Evolutionary conservation across 1,140 invertebrate genomes (phyloP), one percentile per base, ranked within the genome.

Genomic region (Hylaeus anthracinus): DNA sequence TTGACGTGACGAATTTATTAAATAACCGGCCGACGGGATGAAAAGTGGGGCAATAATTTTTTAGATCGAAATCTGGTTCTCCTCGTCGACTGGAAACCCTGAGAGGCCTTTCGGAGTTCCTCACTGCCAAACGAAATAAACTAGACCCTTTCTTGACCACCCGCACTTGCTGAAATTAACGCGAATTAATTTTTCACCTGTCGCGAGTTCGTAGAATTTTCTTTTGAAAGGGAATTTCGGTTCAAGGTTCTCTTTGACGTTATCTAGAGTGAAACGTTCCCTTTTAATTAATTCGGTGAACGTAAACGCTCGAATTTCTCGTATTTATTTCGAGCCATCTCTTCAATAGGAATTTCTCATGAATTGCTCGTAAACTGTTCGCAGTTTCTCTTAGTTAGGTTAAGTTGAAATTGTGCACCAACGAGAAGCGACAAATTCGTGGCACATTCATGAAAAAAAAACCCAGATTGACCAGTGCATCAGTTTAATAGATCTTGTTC

Each of bases 1-100:
- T 72, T 56, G 69, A 45, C 58, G 41, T 58, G 65, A 79, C n/a
- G 70, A 64, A 72, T 72, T 79, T 79, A 72, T 72, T 48, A 79
- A 79, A 79, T 79, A 72, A 65, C 51, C n/a, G 77, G 14, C 14
- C 12, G 76, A 53, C 37, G 41, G 60, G 37, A 53, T 72, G 43
- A 48, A 41, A 72, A 79, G 51, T 72, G 41, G 70, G 61, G 39
- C 77, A 79, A 79, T 65, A 48, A 55, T 45, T 72, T 70, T 65
- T 79, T n/a, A 64, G 6, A 39, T 15, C 64, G n/a, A 67, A 78
- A 78, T 58, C 55, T 41, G 58, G 26, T 70, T 71, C 65, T 12
- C n/a, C 48, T n/a, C 48, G 66, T 43, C 53, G 51, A 15, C 51
- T 10, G 53, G 5, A 43, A 67, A 5, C 15, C 41, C 41, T 58